A percentile compares a stretch with the other conserved stretches of the same genome.
These are phyloP conservation scores for Agriopis aurantiaria DNA, from an alignment of 2,888 invertebrate genomes.

Conservation along the genomic window DNA sequence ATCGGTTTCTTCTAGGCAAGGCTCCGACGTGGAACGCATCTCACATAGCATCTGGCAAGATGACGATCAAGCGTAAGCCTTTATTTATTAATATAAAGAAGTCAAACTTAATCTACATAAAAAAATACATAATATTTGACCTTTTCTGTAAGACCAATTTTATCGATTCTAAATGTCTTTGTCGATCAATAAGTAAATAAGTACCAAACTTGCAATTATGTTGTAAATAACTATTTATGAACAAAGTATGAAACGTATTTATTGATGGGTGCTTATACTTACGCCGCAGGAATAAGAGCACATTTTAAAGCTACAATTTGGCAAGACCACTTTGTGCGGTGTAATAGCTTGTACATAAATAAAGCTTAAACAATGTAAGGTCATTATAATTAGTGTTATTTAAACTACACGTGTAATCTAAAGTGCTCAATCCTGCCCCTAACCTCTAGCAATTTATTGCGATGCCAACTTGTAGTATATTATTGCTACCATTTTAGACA, in stretches of 20 bases:
- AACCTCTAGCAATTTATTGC: too few relatives aligned
- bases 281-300: background rate
- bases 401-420: background rate
- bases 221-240: slow-evolving; percentile 7
- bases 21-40: too few relatives aligned
- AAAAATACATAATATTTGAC: too few relatives aligned
- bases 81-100: too few relatives aligned
- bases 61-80: too few relatives aligned
- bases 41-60: too few relatives aligned
- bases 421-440: background rate
- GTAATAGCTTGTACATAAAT: background rate
- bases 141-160: too few relatives aligned
- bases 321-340: background rate
- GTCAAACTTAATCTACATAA: too few relatives aligned
- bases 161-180: too few relatives aligned
- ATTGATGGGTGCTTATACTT: slow-evolving; percentile 8
- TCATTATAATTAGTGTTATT: background rate
- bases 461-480: too few relatives aligned
- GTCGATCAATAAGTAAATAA: background rate
- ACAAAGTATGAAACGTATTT: slow-evolving; percentile 9
- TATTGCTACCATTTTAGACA: too few relatives aligned
- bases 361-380: background rate
- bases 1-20: too few relatives aligned
- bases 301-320: background rate
- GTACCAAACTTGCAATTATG: background rate